phyloP scores from a whole-genome alignment of 2,888 invertebrate genomes.

The Aricia artaxerxes region DNA sequence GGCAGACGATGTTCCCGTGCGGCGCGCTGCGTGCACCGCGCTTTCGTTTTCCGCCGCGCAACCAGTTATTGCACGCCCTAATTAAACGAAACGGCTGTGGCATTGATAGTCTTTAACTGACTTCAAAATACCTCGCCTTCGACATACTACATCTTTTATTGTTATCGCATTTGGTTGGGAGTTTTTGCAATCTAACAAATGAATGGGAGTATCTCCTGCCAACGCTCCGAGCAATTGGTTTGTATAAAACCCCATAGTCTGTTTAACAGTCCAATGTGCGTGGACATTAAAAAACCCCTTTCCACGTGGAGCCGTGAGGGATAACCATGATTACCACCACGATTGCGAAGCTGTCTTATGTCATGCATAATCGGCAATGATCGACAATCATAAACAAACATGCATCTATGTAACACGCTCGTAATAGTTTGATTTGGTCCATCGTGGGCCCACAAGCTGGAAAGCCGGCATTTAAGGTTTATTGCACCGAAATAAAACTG shows the following conservation, averaged over 20 bases:
- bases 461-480: not conserved
- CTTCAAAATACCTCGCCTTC: conserved; percentile 19
- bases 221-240: not conserved
- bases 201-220: not conserved
- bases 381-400: too few species aligned
- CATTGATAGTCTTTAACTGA: conserved; percentile 36
- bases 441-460: too few species aligned
- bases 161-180: not conserved
- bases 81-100: conserved; percentile 38
- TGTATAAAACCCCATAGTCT: too few species aligned
- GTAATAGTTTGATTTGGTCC: too few species aligned
- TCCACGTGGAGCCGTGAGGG: too few species aligned
- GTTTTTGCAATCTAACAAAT: not conserved
- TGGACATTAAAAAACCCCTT: too few species aligned
- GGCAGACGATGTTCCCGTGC: conserved; percentile 41
- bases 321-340: too few species aligned
- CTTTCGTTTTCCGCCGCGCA: conserved; percentile 43
- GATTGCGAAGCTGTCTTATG: too few species aligned
- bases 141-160: not conserved
- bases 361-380: too few species aligned
- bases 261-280: too few species aligned
- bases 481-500: conserved; percentile 1
- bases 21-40: conserved; percentile 41
- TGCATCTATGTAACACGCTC: too few species aligned
- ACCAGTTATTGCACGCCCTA: conserved; percentile 50